Base-by-base conservation (phyloP, 2,888 invertebrate genomes). In the Pedicia rivosa region DNA sequence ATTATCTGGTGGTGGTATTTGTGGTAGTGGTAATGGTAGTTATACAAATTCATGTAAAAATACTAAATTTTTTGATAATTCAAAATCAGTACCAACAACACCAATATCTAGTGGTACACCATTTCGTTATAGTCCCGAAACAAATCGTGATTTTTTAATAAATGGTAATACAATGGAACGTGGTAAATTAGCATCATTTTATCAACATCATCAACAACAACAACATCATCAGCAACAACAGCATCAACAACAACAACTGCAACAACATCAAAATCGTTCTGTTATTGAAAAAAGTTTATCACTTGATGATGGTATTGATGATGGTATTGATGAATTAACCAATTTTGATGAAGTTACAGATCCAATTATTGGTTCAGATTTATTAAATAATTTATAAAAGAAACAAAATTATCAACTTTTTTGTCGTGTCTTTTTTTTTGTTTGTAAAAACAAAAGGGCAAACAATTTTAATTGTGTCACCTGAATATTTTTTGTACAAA, bases 1-100 rank as follows among this genome's bases (percentile, higher is more conserved):
- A 2, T 67, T 56, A 42, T 54, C 51, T 12, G 42, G 38, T n/a
- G n/a, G n/a, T n/a, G n/a, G n/a, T n/a, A 22, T 22, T 4, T 37
- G 24, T 15, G 40, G 35, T 24, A 17, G 16, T 14, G 38, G 39
- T 16, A 33, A 36, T 8, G 20, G n/a, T 15, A 43, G 46, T 55
- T 19, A 27, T 33, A 22, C 14, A 15, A 26, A 22, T 16, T 27
- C 29, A n/a, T 9, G 17, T 14, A 20, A 35, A 17, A 9, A 10
- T 12, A 43, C 20, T 41, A 46, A 50, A 35, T 49, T 62, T n/a
- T 65, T 68, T 46, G 70, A 71, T 27, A 66, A 69, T 46, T 78
- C 79, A 10, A 74, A 78, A 51, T 83, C 83, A 1, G 80, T 81
- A 58, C 82, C 83, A 16, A 76, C 79, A 3, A 79, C 79, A 13